phyloP scores from a whole-genome alignment of 2,113 vertebrate genomes.

The Gadus chalcogrammus region DNA sequence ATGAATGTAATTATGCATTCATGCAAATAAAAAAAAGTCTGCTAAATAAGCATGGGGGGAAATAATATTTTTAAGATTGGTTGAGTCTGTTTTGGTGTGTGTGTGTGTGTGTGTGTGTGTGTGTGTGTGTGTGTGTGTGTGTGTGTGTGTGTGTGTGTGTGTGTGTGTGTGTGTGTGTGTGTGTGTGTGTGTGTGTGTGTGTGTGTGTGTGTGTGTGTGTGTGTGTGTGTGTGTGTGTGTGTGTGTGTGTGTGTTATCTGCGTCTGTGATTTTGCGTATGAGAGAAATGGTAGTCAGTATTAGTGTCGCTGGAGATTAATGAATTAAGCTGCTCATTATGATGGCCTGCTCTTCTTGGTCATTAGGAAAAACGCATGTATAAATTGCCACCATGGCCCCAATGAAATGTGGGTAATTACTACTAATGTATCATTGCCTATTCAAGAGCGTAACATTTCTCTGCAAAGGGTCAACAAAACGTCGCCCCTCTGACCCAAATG shows the following conservation, averaged over 20 bases:
- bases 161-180: slow-evolving; percentile 29
- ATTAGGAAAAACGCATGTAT: slow-evolving; percentile 79
- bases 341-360: slow-evolving; percentile 87
- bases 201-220: slow-evolving; percentile 6
- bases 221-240: slow-evolving; percentile 7
- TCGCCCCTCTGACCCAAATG: slow-evolving; percentile 80
- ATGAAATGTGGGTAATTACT: slow-evolving; percentile 89
- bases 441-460: slow-evolving; percentile 74
- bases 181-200: slow-evolving; percentile 8
- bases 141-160: slow-evolving; percentile 30
- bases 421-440: slow-evolving; percentile 97
- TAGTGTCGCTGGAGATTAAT: slow-evolving; percentile 79
- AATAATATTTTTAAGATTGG: slow-evolving; percentile 83
- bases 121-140: slow-evolving; percentile 28
- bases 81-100: slow-evolving; percentile 61
- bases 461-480: slow-evolving; percentile 55
- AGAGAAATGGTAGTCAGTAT: no score
- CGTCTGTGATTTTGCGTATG: no score
- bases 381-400: slow-evolving; percentile 87
- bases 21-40: slow-evolving; percentile 82
- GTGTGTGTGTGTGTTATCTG: slow-evolving; percentile 22
- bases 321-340: slow-evolving; percentile 93
- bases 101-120: slow-evolving; percentile 29
- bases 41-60: slow-evolving; percentile 46
- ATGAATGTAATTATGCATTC: slow-evolving; percentile 86